Conservation (phyloP, 2,113 vertebrate species). For the Caloenas nicobarica region DNA sequence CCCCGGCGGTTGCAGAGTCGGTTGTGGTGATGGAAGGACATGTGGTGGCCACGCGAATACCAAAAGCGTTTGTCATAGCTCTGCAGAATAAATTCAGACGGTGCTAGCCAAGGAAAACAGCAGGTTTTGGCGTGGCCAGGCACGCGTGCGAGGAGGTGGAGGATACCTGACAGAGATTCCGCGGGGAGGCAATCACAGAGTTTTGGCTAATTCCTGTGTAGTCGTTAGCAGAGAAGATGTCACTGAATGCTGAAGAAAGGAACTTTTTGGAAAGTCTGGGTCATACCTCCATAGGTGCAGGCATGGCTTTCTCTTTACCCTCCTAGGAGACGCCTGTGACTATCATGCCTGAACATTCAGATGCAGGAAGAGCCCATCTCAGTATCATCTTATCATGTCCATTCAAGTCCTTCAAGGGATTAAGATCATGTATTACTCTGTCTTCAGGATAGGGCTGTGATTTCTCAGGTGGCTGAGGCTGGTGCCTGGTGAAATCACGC, state of each 20-base stretch:
- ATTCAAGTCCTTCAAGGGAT: neutral
- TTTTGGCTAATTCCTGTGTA: neutral
- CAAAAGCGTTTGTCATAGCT: neutral
- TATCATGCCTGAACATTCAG: accelerated
- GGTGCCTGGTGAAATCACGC: neutral
- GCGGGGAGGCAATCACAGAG: neutral
- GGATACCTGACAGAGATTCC: neutral
- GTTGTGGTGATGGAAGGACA: neutral
- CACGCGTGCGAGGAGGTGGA: neutral
- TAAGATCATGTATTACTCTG: accelerated
- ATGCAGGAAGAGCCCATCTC: neutral
- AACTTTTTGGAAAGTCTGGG: neutral
- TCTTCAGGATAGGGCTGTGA: neutral
- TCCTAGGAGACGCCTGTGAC: accelerated
- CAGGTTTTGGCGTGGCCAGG: neutral
- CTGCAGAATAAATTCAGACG: neutral
- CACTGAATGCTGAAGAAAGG: neutral
- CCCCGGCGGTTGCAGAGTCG: accelerated
- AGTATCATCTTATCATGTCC: neutral
- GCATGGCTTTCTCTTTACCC: neutral
- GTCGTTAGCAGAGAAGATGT: neutral
- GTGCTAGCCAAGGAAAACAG: neutral
- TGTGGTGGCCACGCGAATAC: neutral
- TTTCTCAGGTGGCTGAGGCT: neutral
- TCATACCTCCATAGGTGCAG: neutral